Percentiles rank a stretch among this genome's conserved stretches.
Conservation (phyloP, 2,797 vertebrate species). For the Cirrhinus mrigala region DNA sequence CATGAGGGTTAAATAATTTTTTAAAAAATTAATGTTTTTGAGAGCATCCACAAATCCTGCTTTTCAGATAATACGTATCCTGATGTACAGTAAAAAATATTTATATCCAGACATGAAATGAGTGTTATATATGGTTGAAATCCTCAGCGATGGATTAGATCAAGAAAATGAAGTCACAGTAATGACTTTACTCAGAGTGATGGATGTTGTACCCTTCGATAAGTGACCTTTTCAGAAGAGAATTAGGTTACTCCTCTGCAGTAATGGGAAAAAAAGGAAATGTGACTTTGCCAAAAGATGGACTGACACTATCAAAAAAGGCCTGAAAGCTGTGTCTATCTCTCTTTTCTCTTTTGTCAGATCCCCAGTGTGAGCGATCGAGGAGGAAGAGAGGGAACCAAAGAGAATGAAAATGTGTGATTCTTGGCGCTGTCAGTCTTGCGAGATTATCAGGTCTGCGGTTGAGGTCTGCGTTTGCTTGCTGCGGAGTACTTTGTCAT, state of each 20-base stretch:
- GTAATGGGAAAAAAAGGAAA: slow-evolving; percentile 53
- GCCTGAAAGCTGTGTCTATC: slow-evolving; percentile 54
- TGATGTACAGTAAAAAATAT: slow-evolving; percentile 25
- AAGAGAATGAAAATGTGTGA: slow-evolving; percentile 53
- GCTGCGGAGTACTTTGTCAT: slow-evolving; percentile 60
- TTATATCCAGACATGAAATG: slow-evolving; percentile 19
- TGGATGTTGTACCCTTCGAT: slow-evolving; percentile 54
- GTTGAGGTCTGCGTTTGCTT: slow-evolving; percentile 60
- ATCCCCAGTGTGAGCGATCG: slow-evolving; percentile 53
- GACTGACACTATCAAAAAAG: slow-evolving; percentile 51
- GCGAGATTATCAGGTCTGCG: slow-evolving; percentile 59
- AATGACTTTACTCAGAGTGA: slow-evolving; percentile 50
- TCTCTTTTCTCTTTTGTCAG: slow-evolving; percentile 44
- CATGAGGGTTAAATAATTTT: not conserved
- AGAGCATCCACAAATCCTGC: slow-evolving; percentile 7
- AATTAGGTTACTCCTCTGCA: slow-evolving; percentile 53
- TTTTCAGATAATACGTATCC: not conserved
- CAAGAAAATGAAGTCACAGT: slow-evolving; percentile 47
- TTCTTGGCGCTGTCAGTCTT: slow-evolving; percentile 60
- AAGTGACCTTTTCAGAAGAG: slow-evolving; percentile 56
- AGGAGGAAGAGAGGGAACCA: slow-evolving; percentile 51
- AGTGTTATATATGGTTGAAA: slow-evolving; percentile 28
- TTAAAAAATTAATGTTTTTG: not conserved
- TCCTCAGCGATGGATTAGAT: slow-evolving; percentile 40
- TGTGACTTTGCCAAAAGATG: slow-evolving; percentile 55